Evolutionary conservation across 2,888 invertebrate species (phyloP).

Genomic region (Pegoplata infirma): DNA sequence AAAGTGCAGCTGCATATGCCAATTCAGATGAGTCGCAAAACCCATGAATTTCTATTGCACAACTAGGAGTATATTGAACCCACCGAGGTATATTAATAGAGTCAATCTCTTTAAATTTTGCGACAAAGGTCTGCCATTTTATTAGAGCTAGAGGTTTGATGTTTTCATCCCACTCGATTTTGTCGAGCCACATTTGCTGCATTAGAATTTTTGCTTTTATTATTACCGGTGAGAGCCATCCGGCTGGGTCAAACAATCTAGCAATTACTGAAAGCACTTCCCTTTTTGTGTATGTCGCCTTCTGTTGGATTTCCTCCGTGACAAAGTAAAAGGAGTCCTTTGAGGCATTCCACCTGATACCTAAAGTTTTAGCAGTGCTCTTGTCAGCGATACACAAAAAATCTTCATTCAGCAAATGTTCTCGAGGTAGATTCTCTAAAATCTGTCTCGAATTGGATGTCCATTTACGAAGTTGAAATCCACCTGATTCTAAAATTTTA

Average conservation of each 20-base stretch:
- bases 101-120: not conserved
- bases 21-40: constrained; percentile 53
- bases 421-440: not conserved
- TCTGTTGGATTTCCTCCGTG: not conserved
- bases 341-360: constrained; percentile 42
- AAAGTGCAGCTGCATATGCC: constrained; percentile 19
- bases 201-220: constrained; percentile 29
- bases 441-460: constrained; percentile 5
- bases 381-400: constrained; percentile 1
- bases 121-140: constrained; percentile 20
- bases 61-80: not conserved
- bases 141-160: not conserved
- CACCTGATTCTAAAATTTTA: not conserved
- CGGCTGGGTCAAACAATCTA: not conserved
- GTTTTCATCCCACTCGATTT: constrained; percentile 31
- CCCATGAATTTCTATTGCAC: constrained; percentile 23
- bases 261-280: not conserved
- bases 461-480: constrained; percentile 22
- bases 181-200: constrained; percentile 43
- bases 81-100: constrained; percentile 42
- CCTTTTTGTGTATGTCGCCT: not conserved
- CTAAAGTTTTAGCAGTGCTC: constrained; percentile 15
- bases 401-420: not conserved
- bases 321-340: not conserved
- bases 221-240: not conserved